Base-by-base conservation (phyloP, 2,888 invertebrate genomes). In the Agrilus cyanescens region DNA sequence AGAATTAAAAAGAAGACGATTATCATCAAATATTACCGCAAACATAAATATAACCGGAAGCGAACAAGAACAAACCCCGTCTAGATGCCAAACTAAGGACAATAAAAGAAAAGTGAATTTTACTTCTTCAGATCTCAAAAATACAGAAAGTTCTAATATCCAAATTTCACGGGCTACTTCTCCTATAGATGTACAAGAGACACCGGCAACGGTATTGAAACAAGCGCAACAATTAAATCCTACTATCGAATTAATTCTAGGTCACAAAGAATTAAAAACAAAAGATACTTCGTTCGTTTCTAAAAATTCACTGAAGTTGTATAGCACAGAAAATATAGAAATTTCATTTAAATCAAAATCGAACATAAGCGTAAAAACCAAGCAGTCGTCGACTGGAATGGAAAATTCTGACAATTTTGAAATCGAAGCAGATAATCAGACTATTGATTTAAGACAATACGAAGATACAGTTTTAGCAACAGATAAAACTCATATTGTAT, bases 281-380 rank as follows among this genome's bases (percentile, higher is more conserved):
- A 63, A 64, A 49, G 72, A 73, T 50, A 69, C 72, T 1, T 68
- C 68, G 31, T 72, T 72, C 5, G 65, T 69, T 7, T 66, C 72
- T 12, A 72, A 73, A 57, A 72, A 71, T 54, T 62, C 69, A n/a
- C 54, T 72, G 20, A 73, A 71, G 4, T 52, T 73, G 12, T 73
- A 72, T 50, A 68, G 72, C 10, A 66, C 67, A n/a, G 65, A 67
- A 48, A 72, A 72, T 56, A 70, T 73, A 5, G 72, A 73, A 60
- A 73, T 73, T 45, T 72, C 72, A 12, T 72, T 73, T 31, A 65
- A 68, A 49, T 71, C 72, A 3, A 70, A 73, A 56, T 71, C 72
- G 7, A 70, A 70, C 50, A 72, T 73, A 47, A 71, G 70, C 31
- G 67, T 72, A 7, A 68, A 68, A 12, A 69, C 68, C 3, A 58